A percentile compares a stretch with the other conserved stretches of the same genome.
phyloP scores from a whole-genome alignment of 2,888 invertebrate species.

The Teinopalpus imperialis region DNA sequence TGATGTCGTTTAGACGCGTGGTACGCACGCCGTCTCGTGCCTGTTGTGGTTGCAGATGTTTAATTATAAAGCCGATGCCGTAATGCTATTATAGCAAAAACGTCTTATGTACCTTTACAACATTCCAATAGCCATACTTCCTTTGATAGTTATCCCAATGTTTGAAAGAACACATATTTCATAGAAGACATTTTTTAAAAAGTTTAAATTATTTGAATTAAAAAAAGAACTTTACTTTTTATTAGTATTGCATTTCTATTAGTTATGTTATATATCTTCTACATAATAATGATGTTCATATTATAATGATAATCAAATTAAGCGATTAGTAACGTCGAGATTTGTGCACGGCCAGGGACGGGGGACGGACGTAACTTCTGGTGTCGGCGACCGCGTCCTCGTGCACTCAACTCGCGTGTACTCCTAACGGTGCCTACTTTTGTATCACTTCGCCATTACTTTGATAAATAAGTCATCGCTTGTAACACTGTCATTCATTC shows the following conservation, averaged over 20 bases:
- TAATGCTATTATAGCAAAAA: slow-evolving; percentile 1
- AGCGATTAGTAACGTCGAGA: slow-evolving; percentile 14
- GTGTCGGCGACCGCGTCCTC: slow-evolving; percentile 75
- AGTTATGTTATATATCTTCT: too few species aligned
- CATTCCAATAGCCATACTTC: too few species aligned
- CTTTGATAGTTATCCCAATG: too few species aligned
- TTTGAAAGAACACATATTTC: too few species aligned
- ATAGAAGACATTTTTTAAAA: too few species aligned
- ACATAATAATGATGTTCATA: slow-evolving; percentile 3
- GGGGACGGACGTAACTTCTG: slow-evolving; percentile 49
- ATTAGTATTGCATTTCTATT: too few species aligned
- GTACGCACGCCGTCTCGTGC: slow-evolving; percentile 46
- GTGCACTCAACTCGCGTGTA: slow-evolving; percentile 75
- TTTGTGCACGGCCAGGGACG: slow-evolving; percentile 32
- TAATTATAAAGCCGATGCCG: slow-evolving; percentile 17
- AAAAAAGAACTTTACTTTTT: too few species aligned
- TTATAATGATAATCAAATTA: slow-evolving; percentile 21
- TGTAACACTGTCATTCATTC: slow-evolving; percentile 4
- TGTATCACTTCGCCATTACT: slow-evolving; percentile 36
- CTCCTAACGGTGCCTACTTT: slow-evolving; percentile 70
- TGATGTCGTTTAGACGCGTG: slow-evolving; percentile 40
- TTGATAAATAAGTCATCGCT: slow-evolving; percentile 29
- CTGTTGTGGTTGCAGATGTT: slow-evolving; percentile 15
- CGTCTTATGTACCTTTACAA: slow-evolving; percentile 15
- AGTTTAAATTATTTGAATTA: too few species aligned